Conservation (phyloP, 2,888 invertebrate genomes). For the Morpho deidamia region DNA sequence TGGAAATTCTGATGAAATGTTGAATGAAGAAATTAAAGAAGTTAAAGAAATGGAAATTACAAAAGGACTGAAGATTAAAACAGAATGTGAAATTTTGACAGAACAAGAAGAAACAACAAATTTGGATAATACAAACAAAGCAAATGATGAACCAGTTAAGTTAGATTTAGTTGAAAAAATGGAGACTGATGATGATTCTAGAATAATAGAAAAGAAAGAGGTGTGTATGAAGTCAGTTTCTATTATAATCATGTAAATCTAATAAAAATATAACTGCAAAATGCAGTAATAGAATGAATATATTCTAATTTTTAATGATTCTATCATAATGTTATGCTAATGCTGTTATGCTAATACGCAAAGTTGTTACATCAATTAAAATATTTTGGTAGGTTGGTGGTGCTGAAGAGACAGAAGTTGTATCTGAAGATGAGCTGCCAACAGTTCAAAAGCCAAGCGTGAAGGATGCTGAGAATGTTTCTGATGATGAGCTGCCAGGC, state of each 20-base stretch:
- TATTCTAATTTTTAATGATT: no score
- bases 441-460: conserved; percentile 85
- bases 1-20: not conserved
- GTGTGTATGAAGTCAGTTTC: not conserved
- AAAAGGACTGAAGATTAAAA: not conserved
- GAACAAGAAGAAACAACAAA: not conserved
- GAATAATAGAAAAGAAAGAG: not conserved
- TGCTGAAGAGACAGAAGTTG: conserved; percentile 90
- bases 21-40: not conserved
- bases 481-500: conserved; percentile 86
- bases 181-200: conserved; percentile 4
- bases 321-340: no score
- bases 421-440: conserved; percentile 90
- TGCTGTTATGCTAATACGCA: no score
- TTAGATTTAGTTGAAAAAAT: conserved; percentile 1
- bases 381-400: conserved; percentile 49
- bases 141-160: not conserved
- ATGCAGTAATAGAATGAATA: no score
- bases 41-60: not conserved
- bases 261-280: no score
- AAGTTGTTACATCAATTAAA: no score
- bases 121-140: not conserved
- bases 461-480: conserved; percentile 90
- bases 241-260: no score
- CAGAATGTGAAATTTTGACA: no score